Conservation (phyloP, 2,797 vertebrate genomes). For the Hydrophis major region DNA sequence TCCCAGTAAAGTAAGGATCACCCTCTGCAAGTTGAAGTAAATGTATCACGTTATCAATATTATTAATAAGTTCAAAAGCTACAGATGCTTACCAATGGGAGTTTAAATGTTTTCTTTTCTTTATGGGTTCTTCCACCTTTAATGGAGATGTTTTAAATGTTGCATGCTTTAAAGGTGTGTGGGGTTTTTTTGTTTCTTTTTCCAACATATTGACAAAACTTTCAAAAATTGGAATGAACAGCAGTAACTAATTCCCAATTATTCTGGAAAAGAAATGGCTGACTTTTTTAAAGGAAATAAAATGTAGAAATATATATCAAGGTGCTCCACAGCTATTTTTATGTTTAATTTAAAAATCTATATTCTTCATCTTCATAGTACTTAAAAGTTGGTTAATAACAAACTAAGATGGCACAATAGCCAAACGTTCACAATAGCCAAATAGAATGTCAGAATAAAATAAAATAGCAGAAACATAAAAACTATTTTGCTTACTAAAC, state of each 20-base stretch:
- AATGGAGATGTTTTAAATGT: neutral
- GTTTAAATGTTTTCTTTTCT: neutral
- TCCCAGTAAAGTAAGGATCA: conserved; percentile 92
- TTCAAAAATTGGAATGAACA: conserved; percentile 19
- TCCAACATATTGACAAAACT: neutral
- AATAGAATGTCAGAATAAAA: neutral
- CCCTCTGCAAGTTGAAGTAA: conserved; percentile 80
- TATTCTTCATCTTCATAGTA: neutral
- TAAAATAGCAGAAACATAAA: conserved; percentile 6
- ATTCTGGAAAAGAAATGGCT: neutral
- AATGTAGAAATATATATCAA: neutral
- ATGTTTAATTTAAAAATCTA: neutral
- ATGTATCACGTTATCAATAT: conserved; percentile 17
- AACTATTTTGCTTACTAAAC: neutral
- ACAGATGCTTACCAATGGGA: neutral
- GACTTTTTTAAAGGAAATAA: neutral
- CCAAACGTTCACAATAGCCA: neutral
- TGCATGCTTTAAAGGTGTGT: neutral
- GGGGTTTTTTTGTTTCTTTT: neutral
- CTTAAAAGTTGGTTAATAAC: neutral
- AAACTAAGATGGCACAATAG: neutral
- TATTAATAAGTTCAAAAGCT: neutral
- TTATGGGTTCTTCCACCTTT: neutral
- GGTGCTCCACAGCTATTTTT: neutral
- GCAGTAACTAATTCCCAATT: neutral